Evolutionary conservation across 2,888 invertebrate species (phyloP).

Genomic region (Eupithecia insigniata): DNA sequence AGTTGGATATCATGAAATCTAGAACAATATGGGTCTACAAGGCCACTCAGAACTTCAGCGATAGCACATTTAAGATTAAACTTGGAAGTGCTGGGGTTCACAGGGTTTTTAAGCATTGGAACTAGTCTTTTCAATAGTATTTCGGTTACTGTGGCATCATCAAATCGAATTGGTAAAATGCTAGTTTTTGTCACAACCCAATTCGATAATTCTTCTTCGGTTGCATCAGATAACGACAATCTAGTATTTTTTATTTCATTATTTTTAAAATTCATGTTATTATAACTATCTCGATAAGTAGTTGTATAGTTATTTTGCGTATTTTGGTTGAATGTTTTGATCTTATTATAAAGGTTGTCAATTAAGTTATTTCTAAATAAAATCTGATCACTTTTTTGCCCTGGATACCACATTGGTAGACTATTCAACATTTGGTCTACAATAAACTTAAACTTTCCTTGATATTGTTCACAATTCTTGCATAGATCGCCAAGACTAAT

Average conservation of each 20-base stretch:
- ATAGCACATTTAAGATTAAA: slow-evolving; percentile 30
- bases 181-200: slow-evolving; percentile 15
- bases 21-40: slow-evolving; percentile 19
- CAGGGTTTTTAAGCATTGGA: slow-evolving; percentile 22
- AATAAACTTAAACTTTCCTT: slow-evolving; percentile 47
- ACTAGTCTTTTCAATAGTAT: slow-evolving; percentile 16
- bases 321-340: slow-evolving; percentile 48
- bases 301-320: slow-evolving; percentile 19
- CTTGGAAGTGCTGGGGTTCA: slow-evolving; percentile 21
- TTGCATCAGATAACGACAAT: not conserved
- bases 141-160: slow-evolving; percentile 21
- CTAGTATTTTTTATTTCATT: not conserved
- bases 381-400: slow-evolving; percentile 44
- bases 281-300: not conserved
- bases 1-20: slow-evolving; percentile 10
- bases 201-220: slow-evolving; percentile 25
- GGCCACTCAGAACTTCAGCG: slow-evolving; percentile 27
- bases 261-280: not conserved
- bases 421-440: slow-evolving; percentile 54
- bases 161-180: not conserved
- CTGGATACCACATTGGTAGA: slow-evolving; percentile 56
- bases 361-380: slow-evolving; percentile 48
- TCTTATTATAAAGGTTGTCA: slow-evolving; percentile 51
- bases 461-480: slow-evolving; percentile 42
- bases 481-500: slow-evolving; percentile 40